A percentile compares a stretch with the other conserved stretches of the same genome.
Conservation (phyloP, 1,140 invertebrate species). For the Idris sp. region DNA sequence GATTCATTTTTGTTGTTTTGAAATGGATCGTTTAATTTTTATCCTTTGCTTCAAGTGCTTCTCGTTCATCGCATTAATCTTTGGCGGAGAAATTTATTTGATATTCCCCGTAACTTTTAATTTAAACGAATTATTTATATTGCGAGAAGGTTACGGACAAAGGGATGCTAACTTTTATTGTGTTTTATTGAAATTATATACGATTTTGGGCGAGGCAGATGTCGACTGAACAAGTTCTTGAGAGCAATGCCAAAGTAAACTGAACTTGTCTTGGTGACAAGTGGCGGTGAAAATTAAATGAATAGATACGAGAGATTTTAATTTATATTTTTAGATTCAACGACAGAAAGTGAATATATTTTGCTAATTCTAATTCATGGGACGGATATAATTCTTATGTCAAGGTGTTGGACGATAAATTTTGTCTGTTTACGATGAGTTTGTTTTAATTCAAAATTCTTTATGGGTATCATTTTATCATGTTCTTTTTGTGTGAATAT, state of each 20-base stretch:
- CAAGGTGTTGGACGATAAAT: too few relatives aligned
- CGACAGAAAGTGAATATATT: too few relatives aligned
- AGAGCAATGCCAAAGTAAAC: slow-evolving; percentile 14
- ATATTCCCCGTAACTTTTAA: slow-evolving; percentile 47
- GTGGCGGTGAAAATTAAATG: slow-evolving; percentile 25
- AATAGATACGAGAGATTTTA: slow-evolving; percentile 7
- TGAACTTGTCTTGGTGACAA: slow-evolving; percentile 5
- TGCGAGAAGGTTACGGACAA: slow-evolving; percentile 5
- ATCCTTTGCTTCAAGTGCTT: slow-evolving; percentile 18
- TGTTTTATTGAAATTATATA: slow-evolving; percentile 43
- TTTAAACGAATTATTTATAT: slow-evolving; percentile 47
- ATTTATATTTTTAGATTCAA: slow-evolving; percentile 8
- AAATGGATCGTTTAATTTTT: slow-evolving; percentile 44
- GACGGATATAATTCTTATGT: too few relatives aligned
- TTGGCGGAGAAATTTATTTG: slow-evolving; percentile 30
- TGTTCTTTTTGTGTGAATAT: too few relatives aligned
- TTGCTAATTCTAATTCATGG: too few relatives aligned
- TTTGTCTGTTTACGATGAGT: too few relatives aligned
- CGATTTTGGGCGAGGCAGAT: slow-evolving; percentile 15
- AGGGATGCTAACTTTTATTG: slow-evolving; percentile 28
- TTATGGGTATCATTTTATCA: too few relatives aligned
- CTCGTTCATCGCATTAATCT: slow-evolving; percentile 36
- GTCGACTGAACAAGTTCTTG: slow-evolving; percentile 25
- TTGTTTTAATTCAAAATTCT: too few relatives aligned
- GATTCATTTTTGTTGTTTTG: slow-evolving; percentile 29